Base-by-base conservation (phyloP, 2,113 vertebrate species). In the Lagopus leucura region DNA sequence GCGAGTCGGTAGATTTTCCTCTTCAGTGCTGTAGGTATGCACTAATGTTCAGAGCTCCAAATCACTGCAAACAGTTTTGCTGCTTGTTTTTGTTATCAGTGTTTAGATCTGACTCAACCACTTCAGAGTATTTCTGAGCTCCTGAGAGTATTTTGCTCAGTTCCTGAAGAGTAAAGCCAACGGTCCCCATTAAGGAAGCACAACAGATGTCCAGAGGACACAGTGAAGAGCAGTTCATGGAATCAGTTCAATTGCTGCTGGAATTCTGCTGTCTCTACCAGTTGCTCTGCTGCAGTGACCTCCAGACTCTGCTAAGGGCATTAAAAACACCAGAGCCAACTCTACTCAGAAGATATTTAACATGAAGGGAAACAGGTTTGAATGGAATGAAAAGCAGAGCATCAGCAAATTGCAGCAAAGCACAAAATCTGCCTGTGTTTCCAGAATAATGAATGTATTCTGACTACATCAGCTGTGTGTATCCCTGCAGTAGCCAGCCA, bases 151-250 rank as follows among this genome's bases (percentile, higher is more conserved):
- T 95, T 95, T 94, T 38, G 30, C 55, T 93, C 48, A 3, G 47
- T 86, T 94, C 91, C 95, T 93, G 81, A 93, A 84, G n/a, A 93
- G 92, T 52, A 61, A 85, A 96, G 93, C 90, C 93, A 96, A 85
- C 54, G 58, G 52, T 63, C 8, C 75, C 88, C 63, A 95, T 85
- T 93, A 88, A 96, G 93, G 80, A 93, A 93, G 74, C 57, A 85
- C 84, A 89, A 54, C 93, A 95, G 91, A 95, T 96, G 95, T 96
- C 94, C 95, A 91, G 90, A 90, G 90, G 87, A 93, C 86, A 90
- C 74, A 82, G 5, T 1, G 24, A 91, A 77, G 88, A 92, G 74
- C 5, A 0, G 61, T 14, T 94, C 75, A 70, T 95, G 95, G 96
- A 95, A 92, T 42, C 91, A 75, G 57, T 95, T 97, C 90, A 94